These are phyloP conservation scores for Perizoma affinitatum DNA, from an alignment of 2,888 invertebrate genomes.

Conservation along the genomic window DNA sequence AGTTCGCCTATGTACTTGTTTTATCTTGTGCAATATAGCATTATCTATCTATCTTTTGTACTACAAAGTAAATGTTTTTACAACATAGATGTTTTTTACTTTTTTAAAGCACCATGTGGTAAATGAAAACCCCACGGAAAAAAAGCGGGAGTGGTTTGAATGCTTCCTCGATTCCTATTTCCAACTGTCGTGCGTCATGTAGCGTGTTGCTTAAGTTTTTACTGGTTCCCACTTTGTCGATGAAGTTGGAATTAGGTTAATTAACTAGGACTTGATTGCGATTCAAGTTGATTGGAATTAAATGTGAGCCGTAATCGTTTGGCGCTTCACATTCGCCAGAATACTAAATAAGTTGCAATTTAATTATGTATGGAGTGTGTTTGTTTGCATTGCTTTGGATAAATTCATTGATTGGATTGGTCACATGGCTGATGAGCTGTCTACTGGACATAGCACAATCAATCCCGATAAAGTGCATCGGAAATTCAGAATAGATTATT, in stretches of 20 bases:
- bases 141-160: neutral
- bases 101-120: too few relatives aligned
- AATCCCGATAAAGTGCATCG: slow-evolving; percentile 1
- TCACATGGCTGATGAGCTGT: slow-evolving; percentile 42
- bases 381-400: slow-evolving; percentile 40
- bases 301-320: slow-evolving; percentile 23
- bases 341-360: slow-evolving; percentile 22
- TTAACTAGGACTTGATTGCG: slow-evolving; percentile 29
- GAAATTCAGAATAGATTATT: neutral
- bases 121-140: too few relatives aligned
- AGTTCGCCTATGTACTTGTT: too few relatives aligned
- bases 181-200: slow-evolving; percentile 8
- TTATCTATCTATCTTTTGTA: too few relatives aligned
- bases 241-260: slow-evolving; percentile 28
- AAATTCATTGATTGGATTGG: slow-evolving; percentile 51
- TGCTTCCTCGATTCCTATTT: slow-evolving; percentile 16
- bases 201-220: slow-evolving; percentile 9
- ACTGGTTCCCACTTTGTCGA: slow-evolving; percentile 13
- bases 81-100: too few relatives aligned
- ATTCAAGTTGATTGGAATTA: slow-evolving; percentile 29
- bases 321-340: slow-evolving; percentile 23
- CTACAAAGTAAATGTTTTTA: too few relatives aligned
- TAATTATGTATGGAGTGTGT: slow-evolving; percentile 29
- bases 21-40: too few relatives aligned
- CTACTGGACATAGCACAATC: neutral